These are phyloP conservation scores for Pelmatolapia mariae DNA, from an alignment of 2,113 vertebrate genomes.

Conservation along the genomic window DNA sequence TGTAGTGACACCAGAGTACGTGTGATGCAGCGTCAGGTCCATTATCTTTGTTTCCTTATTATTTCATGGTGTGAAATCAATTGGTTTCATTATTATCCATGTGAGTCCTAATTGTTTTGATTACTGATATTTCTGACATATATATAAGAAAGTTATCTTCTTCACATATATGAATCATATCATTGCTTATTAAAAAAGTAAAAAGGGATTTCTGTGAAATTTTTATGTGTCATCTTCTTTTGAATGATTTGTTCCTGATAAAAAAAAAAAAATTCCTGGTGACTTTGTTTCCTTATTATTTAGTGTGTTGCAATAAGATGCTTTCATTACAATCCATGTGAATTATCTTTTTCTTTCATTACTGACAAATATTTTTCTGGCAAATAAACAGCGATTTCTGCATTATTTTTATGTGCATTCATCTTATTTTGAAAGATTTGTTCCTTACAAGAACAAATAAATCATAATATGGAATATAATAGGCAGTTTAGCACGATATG, in stretches of 20 bases:
- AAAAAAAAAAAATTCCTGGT: not conserved
- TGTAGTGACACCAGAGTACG: conserved; percentile 66
- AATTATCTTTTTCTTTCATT: not conserved
- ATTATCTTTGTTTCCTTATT: not conserved
- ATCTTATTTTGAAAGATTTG: not conserved
- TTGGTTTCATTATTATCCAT: not conserved
- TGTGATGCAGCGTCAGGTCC: not conserved
- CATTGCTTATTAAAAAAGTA: not conserved
- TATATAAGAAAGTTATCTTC: not conserved
- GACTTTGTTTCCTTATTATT: not conserved
- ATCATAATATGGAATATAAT: not conserved
- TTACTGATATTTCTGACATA: not conserved
- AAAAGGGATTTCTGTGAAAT: not conserved
- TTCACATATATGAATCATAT: not conserved
- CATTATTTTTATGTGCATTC: not conserved
- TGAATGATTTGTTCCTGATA: not conserved
- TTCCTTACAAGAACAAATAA: not conserved
- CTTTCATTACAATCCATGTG: not conserved
- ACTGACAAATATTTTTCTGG: not conserved
- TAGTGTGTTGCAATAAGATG: not conserved
- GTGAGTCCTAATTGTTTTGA: not conserved
- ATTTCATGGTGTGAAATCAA: not conserved
- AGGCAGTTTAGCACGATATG: not conserved
- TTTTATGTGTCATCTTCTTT: not conserved
- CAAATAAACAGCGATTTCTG: not conserved